Evolutionary conservation across 2,797 vertebrate genomes (phyloP).

Genomic region (Mormyrops attenuatus): DNA sequence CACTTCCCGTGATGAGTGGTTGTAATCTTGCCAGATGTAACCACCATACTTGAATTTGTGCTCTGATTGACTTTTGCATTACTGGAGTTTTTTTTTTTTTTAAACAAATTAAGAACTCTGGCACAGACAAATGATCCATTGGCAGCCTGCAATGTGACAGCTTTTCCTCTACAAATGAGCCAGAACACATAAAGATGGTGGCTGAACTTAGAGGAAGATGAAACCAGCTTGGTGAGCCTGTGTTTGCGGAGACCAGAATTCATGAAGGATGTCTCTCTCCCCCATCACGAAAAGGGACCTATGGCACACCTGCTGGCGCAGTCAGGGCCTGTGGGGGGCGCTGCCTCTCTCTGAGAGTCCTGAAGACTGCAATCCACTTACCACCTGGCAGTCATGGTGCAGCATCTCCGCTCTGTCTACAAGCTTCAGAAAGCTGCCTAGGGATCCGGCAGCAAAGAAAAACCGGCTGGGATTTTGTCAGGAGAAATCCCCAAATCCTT

Average conservation of each 20-base stretch:
- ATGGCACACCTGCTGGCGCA: neutral
- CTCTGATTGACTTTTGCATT: neutral
- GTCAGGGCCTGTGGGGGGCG: neutral
- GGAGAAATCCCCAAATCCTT: neutral
- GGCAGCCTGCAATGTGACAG: neutral
- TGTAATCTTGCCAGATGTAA: neutral
- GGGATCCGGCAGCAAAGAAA: neutral
- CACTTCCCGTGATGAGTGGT: neutral
- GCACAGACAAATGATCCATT: neutral
- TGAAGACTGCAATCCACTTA: neutral
- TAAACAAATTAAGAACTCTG: neutral
- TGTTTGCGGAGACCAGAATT: neutral
- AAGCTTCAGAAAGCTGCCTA: neutral
- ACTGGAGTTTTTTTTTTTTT: neutral
- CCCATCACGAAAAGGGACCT: neutral
- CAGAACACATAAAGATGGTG: neutral
- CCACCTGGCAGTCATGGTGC: neutral
- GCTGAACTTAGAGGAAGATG: neutral
- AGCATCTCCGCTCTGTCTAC: neutral
- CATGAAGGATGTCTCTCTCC: neutral
- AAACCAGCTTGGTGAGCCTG: neutral
- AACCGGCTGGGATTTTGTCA: neutral
- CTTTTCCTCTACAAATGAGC: neutral
- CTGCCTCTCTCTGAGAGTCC: neutral
- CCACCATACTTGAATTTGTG: neutral